Evolutionary conservation across 2,888 invertebrate genomes (phyloP).

Genomic region (Polietes domitor): DNA sequence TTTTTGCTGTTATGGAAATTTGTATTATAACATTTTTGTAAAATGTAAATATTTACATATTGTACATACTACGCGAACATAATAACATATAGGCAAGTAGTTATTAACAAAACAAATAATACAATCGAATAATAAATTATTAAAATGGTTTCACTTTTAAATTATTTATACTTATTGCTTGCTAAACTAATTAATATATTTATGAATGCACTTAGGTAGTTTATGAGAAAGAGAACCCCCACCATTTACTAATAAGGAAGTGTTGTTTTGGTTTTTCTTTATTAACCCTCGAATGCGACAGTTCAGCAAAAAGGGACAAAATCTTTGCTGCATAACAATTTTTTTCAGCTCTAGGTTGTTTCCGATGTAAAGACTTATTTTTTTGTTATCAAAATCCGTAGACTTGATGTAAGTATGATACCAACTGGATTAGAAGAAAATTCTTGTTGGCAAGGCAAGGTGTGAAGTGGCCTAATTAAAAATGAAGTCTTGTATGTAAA

Average conservation of each 20-base stretch:
- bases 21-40: neutral
- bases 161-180: slow-evolving; percentile 24
- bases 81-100: neutral
- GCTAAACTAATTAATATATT: neutral
- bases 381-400: no score
- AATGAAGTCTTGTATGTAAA: no score
- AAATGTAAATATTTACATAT: slow-evolving; percentile 51
- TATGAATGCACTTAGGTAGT: slow-evolving; percentile 45
- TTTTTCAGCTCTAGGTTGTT: no score
- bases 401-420: no score
- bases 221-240: slow-evolving; percentile 54
- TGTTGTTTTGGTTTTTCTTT: slow-evolving; percentile 33
- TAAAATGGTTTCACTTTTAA: slow-evolving; percentile 47
- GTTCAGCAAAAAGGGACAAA: slow-evolving; percentile 16
- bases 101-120: slow-evolving; percentile 54
- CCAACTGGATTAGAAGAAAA: no score
- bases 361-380: no score
- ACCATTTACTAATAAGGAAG: slow-evolving; percentile 60
- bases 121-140: slow-evolving; percentile 32
- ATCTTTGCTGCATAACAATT: no score
- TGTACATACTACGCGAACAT: neutral
- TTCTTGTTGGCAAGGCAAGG: no score
- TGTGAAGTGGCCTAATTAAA: no score
- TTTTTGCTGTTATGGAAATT: neutral
- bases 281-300: slow-evolving; percentile 37